phyloP scores from a whole-genome alignment of 2,113 vertebrate genomes.

The Peromyscus leucopus region DNA sequence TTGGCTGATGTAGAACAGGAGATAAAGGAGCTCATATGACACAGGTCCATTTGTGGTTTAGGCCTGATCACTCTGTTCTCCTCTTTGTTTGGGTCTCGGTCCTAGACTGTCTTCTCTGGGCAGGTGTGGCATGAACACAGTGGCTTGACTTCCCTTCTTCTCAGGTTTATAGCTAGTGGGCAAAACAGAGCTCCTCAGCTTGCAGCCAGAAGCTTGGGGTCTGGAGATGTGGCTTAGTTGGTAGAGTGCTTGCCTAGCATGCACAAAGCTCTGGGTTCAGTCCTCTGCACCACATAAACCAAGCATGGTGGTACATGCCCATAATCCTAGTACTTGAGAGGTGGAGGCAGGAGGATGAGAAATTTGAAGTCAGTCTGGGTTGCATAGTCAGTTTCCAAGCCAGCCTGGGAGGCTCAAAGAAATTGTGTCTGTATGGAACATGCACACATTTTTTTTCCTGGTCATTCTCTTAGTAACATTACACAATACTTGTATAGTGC shows the following conservation, averaged over 20 bases:
- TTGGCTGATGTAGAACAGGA: neutral
- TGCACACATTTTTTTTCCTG: neutral
- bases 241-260: neutral
- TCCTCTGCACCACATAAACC: neutral
- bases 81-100: neutral
- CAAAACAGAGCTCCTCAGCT: neutral
- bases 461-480: neutral
- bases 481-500: neutral
- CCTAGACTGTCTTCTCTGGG: neutral
- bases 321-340: neutral
- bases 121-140: neutral
- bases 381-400: neutral
- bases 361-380: neutral
- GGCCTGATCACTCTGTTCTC: neutral
- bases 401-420: neutral
- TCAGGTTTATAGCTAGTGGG: neutral
- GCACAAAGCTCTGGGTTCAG: neutral
- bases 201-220: neutral
- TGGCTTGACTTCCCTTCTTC: neutral
- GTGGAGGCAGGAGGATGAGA: neutral
- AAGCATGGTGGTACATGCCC: too few relatives aligned
- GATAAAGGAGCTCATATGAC: neutral
- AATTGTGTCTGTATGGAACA: neutral
- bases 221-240: neutral
- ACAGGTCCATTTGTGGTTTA: neutral